Conservation (phyloP, 2,797 vertebrate species). For the Melanotaenia trifasciata region DNA sequence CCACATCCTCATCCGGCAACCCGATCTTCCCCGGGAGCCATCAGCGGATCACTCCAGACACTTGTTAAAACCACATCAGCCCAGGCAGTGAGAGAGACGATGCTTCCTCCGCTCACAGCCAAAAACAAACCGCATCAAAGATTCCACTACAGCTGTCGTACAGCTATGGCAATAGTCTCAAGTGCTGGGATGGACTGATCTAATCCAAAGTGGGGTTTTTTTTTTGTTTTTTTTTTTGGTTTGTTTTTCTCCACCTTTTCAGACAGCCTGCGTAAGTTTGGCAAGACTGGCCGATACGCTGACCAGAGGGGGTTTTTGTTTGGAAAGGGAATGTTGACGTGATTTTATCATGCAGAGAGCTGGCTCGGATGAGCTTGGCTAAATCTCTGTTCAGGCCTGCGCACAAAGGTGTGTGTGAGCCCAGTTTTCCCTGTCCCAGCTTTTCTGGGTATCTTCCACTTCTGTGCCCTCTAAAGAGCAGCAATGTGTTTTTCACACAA, state of each 20-base stretch:
- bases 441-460: conserved; percentile 75
- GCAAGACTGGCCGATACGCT: conserved; percentile 38
- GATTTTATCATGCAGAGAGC: conserved; percentile 69
- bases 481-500: conserved; percentile 81
- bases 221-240: too few species aligned
- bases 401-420: conserved; percentile 70
- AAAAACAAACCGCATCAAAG: conserved; percentile 65
- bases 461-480: conserved; percentile 77
- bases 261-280: conserved; percentile 25
- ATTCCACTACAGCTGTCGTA: conserved; percentile 44
- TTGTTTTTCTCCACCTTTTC: conserved; percentile 52
- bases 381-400: conserved; percentile 60
- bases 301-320: conserved; percentile 45
- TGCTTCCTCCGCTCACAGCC: conserved; percentile 71
- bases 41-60: conserved; percentile 73
- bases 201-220: conserved; percentile 44
- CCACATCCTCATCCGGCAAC: conserved; percentile 81
- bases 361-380: conserved; percentile 62
- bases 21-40: conserved; percentile 72
- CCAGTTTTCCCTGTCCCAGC: conserved; percentile 57
- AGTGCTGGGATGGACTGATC: conserved; percentile 42
- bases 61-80: conserved; percentile 82
- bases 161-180: conserved; percentile 40
- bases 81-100: conserved; percentile 66
- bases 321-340: conserved; percentile 37